Conservation (phyloP, 2,888 invertebrate species). For the Plagodis dolabraria region DNA sequence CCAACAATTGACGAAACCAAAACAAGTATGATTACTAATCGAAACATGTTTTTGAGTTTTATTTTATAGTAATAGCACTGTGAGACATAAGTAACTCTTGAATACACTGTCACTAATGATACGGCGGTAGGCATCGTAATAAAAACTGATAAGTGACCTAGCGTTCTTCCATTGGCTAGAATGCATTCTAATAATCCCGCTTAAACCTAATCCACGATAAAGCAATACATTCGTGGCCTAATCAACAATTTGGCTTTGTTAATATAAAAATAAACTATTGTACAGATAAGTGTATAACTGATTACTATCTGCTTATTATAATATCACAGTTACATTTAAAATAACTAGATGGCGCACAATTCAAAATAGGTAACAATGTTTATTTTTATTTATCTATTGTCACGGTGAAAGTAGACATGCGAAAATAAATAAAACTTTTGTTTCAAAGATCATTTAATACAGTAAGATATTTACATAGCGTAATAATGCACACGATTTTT, state of each 20-base stretch:
- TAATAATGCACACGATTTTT: no score
- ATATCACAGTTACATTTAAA: background rate
- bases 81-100: no score
- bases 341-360: slow-evolving; percentile 7
- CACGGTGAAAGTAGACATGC: no score
- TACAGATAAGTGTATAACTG: background rate
- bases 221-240: background rate
- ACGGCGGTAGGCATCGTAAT: no score
- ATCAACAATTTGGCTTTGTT: background rate
- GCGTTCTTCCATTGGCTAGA: slow-evolving; percentile 19
- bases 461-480: no score
- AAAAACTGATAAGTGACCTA: no score
- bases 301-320: background rate
- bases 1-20: slow-evolving; percentile 5
- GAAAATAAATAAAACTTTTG: no score
- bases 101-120: no score
- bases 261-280: background rate
- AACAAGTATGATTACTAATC: slow-evolving; percentile 1
- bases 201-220: slow-evolving; percentile 20
- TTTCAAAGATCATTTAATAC: no score
- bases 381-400: no score
- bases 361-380: background rate
- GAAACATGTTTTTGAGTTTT: slow-evolving; percentile 3
- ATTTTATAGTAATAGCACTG: no score
- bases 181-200: slow-evolving; percentile 16